Conservation (phyloP, 1,140 invertebrate genomes). For the Lordiphosa stackelbergi region DNA sequence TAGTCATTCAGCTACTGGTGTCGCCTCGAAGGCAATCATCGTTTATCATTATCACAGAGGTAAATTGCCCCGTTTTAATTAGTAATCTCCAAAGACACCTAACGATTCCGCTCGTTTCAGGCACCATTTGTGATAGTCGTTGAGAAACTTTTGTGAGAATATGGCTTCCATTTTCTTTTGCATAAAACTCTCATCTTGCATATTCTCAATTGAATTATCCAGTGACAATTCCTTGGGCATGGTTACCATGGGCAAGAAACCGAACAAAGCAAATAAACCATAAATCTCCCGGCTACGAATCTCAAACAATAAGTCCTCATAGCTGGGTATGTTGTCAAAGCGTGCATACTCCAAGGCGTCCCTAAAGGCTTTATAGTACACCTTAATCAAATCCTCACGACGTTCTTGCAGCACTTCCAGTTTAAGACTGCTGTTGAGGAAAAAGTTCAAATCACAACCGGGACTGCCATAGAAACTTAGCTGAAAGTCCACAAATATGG, state of each 20-base stretch:
- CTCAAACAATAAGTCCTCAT: conserved; percentile 64
- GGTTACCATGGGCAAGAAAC: conserved; percentile 61
- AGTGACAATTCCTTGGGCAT: conserved; percentile 55
- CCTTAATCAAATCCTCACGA: conserved; percentile 69
- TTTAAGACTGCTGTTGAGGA: conserved; percentile 64
- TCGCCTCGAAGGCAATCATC: not conserved
- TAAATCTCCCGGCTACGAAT: conserved; percentile 69
- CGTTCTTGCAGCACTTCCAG: conserved; percentile 57
- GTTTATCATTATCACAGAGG: conserved; percentile 10
- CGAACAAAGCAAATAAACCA: conserved; percentile 60
- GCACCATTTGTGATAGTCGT: conserved; percentile 51
- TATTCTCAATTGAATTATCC: conserved; percentile 61
- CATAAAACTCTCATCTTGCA: conserved; percentile 49
- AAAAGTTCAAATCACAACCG: conserved; percentile 68
- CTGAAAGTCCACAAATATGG: conserved; percentile 79
- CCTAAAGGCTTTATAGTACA: conserved; percentile 61
- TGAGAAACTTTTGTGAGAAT: conserved; percentile 47
- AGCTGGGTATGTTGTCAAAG: conserved; percentile 76
- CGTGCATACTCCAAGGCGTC: conserved; percentile 71
- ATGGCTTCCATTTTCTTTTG: conserved; percentile 49
- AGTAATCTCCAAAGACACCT: conserved; percentile 64
- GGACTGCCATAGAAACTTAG: conserved; percentile 67
- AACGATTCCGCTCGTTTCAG: conserved; percentile 54
- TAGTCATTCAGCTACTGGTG: not conserved
- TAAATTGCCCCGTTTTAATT: conserved; percentile 3